Percentiles rank a stretch among this genome's conserved stretches.
phyloP scores from a whole-genome alignment of 2,888 invertebrate species.

The Brachylomia viminalis region DNA sequence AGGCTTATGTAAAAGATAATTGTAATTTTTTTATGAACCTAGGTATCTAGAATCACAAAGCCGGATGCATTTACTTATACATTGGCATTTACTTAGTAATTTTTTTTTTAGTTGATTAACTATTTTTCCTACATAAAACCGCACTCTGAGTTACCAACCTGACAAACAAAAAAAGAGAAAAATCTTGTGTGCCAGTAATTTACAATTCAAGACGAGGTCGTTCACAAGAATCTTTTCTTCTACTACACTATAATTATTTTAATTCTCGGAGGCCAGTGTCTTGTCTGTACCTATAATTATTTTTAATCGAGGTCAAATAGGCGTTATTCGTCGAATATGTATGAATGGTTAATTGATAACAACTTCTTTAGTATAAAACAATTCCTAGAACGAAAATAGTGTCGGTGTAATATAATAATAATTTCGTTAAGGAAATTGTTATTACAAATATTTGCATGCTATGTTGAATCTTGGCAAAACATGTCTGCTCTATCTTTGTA shows the following conservation, averaged over 20 bases:
- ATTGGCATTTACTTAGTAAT: no score
- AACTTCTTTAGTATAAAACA: no score
- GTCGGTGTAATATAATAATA: no score
- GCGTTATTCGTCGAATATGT: no score
- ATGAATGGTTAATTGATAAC: no score
- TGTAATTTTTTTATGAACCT: not conserved
- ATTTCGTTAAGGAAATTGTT: no score
- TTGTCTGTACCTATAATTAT: constrained; percentile 10
- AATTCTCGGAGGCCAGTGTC: not conserved
- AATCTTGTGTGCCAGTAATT: constrained; percentile 5
- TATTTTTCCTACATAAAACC: no score
- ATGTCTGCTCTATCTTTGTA: no score
- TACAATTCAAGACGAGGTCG: not conserved
- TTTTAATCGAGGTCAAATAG: not conserved
- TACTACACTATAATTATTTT: not conserved
- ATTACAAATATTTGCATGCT: no score
- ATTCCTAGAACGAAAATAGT: no score
- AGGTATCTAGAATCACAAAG: not conserved
- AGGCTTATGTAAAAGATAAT: not conserved
- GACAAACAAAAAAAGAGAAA: not conserved
- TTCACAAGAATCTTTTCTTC: not conserved
- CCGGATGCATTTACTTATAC: not conserved
- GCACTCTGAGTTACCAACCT: no score
- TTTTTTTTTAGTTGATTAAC: not conserved
- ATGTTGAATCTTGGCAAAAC: no score